phyloP scores from a whole-genome alignment of 2,888 invertebrate genomes.

The Bruchidius siliquastri region DNA sequence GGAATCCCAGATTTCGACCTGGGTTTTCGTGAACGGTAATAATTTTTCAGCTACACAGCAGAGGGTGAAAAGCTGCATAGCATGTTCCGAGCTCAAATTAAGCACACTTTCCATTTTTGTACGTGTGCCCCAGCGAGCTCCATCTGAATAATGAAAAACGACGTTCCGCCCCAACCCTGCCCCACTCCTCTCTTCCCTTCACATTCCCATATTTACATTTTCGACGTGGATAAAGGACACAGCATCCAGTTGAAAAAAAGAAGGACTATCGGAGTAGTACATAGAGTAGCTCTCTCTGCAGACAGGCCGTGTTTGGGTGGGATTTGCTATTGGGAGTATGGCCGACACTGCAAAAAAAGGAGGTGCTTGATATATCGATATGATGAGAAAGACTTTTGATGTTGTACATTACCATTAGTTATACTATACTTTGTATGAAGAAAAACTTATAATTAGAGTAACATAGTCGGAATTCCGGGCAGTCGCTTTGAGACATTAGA shows the following conservation, averaged over 20 bases:
- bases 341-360: not conserved
- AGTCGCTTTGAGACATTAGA: too few relatives aligned
- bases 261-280: not conserved
- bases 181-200: too few relatives aligned
- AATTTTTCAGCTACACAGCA: not conserved
- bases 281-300: not conserved
- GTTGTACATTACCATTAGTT: not conserved
- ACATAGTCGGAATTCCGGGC: too few relatives aligned
- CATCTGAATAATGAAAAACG: not conserved
- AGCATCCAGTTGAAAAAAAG: not conserved
- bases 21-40: not conserved
- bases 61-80: not conserved
- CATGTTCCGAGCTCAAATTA: not conserved
- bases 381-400: not conserved
- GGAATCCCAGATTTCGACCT: not conserved
- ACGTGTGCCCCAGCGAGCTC: not conserved
- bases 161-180: not conserved
- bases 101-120: not conserved
- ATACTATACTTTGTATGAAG: not conserved
- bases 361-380: not conserved
- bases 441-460: too few relatives aligned
- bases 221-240: not conserved
- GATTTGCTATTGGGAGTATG: not conserved
- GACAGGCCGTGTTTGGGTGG: not conserved
- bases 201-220: not conserved